Conservation (phyloP, 1,140 invertebrate genomes). For the Holotrichia oblita region DNA sequence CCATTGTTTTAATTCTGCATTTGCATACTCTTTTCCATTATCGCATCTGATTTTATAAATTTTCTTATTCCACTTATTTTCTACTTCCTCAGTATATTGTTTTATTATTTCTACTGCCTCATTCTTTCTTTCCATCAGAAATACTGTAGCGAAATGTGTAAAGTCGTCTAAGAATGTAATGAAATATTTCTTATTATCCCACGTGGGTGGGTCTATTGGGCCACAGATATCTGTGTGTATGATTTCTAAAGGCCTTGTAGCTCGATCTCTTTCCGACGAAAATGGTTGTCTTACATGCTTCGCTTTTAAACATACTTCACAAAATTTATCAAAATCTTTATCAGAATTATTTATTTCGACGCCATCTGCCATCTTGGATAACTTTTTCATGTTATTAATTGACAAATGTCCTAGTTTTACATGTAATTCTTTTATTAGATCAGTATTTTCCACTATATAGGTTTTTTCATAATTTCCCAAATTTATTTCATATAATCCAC, state of each 20-base stretch:
- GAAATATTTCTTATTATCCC: conserved; percentile 54
- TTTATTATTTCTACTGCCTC: no score
- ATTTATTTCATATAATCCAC: no score
- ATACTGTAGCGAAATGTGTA: conserved; percentile 37
- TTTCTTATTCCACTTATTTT: not conserved
- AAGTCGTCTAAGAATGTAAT: conserved; percentile 58
- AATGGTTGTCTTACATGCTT: conserved; percentile 9
- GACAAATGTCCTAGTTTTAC: no score
- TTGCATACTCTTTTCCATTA: not conserved
- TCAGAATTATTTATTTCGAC: not conserved
- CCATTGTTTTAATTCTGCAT: not conserved
- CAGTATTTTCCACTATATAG: no score
- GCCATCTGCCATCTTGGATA: not conserved
- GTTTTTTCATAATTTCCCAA: no score
- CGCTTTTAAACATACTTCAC: not conserved
- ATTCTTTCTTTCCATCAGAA: no score
- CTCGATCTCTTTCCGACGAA: not conserved
- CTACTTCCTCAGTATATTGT: not conserved
- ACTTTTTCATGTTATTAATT: not conserved
- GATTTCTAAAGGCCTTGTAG: conserved; percentile 49
- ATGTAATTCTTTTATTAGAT: no score
- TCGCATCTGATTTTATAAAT: no score
- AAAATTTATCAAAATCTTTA: not conserved
- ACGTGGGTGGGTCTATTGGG: conserved; percentile 51
- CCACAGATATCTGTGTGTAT: conserved; percentile 56